These are phyloP conservation scores for Hyposmocoma kahamanoa DNA, from an alignment of 1,140 invertebrate genomes.

Conservation along the genomic window DNA sequence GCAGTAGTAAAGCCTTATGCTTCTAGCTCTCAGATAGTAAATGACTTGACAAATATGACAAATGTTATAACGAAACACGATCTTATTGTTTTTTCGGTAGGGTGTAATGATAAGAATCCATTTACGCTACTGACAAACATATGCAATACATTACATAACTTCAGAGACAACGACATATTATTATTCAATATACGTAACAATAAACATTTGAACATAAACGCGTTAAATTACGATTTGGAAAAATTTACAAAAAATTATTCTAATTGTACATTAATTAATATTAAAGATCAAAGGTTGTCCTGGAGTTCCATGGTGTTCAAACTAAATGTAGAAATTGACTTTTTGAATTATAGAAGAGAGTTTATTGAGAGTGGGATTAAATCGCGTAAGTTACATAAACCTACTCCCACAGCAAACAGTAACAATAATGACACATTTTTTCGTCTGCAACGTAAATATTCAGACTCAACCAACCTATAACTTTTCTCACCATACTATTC, in stretches of 20 bases:
- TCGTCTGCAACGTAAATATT: too few species aligned
- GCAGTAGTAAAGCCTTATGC: background rate
- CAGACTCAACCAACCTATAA: too few species aligned
- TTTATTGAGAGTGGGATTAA: too few species aligned
- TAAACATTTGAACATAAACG: background rate
- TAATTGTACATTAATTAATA: background rate
- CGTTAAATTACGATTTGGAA: background rate
- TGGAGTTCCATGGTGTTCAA: too few species aligned
- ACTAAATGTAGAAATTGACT: too few species aligned
- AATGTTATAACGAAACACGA: conserved; percentile 1
- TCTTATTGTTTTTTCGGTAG: background rate
- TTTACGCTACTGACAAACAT: background rate
- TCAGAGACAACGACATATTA: background rate
- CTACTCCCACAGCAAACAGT: too few species aligned
- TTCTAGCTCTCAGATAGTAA: background rate
- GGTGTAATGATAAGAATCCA: background rate
- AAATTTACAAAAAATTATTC: background rate
- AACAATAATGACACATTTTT: too few species aligned
- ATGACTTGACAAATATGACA: background rate
- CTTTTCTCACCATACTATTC: too few species aligned
- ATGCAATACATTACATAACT: background rate
- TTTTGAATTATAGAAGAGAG: too few species aligned
- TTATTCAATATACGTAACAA: conserved; percentile 1
- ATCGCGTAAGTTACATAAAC: too few species aligned
- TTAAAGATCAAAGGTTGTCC: too few species aligned